These are phyloP conservation scores for Chionoecetes opilio DNA, from an alignment of 1,140 invertebrate species.

Conservation along the genomic window DNA sequence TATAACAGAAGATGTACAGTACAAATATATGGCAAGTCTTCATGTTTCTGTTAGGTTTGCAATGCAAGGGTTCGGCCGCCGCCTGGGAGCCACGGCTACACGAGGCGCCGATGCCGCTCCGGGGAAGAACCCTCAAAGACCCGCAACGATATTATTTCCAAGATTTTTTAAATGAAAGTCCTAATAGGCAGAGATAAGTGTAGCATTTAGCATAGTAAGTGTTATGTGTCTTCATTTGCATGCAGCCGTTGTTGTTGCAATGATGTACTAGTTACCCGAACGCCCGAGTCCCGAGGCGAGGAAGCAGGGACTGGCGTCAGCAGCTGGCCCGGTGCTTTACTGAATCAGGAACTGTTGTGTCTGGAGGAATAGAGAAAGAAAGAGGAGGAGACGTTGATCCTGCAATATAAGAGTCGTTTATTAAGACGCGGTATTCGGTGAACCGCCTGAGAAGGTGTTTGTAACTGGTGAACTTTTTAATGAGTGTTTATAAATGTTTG, in stretches of 20 bases:
- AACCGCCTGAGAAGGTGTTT: conserved; percentile 50
- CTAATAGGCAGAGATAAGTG: not conserved
- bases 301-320: not conserved
- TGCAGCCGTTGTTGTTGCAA: conserved; percentile 1
- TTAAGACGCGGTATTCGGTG: not conserved
- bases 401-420: conserved; percentile 51
- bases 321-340: not conserved
- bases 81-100: not conserved
- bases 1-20: not conserved
- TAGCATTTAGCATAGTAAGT: not conserved
- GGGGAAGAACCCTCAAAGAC: too few species aligned
- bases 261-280: not conserved
- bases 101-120: not conserved
- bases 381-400: not conserved
- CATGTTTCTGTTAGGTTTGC: conserved; percentile 15
- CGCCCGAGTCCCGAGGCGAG: not conserved
- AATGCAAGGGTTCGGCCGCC: not conserved
- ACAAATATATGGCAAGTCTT: conserved; percentile 37
- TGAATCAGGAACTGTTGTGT: not conserved
- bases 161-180: not conserved
- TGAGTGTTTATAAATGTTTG: conserved; percentile 65
- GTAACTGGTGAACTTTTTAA: conserved; percentile 50
- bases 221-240: not conserved
- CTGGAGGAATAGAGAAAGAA: not conserved
- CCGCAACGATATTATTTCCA: not conserved